These are phyloP conservation scores for Odontocolon sp. DNA, from an alignment of 2,888 invertebrate genomes.

Conservation along the genomic window DNA sequence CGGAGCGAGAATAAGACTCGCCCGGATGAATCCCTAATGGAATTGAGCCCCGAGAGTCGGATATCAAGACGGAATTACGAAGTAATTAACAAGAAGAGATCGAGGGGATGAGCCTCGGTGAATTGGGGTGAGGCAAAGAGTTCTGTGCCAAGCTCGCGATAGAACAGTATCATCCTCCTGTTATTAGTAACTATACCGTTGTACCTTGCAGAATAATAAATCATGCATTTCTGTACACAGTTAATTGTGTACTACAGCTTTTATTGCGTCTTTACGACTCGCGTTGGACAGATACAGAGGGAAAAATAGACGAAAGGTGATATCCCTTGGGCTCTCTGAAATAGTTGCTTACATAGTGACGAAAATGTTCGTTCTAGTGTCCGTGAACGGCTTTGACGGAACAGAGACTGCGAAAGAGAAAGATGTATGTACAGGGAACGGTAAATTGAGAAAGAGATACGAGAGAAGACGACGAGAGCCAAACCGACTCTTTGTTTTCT, in stretches of 20 bases:
- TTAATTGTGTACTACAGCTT: slow-evolving; percentile 20
- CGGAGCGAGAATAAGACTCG: slow-evolving; percentile 54
- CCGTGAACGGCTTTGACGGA: slow-evolving; percentile 20
- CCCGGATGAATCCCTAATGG: slow-evolving; percentile 54
- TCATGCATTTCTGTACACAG: slow-evolving; percentile 9
- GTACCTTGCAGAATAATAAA: slow-evolving; percentile 12
- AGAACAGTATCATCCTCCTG: slow-evolving; percentile 1
- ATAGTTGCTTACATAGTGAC: slow-evolving; percentile 38
- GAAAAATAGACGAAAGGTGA: neutral
- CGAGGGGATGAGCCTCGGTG: slow-evolving; percentile 37
- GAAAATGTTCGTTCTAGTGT: slow-evolving; percentile 16
- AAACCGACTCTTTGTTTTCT: slow-evolving; percentile 67
- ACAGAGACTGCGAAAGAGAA: slow-evolving; percentile 6
- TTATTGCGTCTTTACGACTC: neutral
- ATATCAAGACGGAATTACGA: slow-evolving; percentile 58
- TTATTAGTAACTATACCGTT: slow-evolving; percentile 12
- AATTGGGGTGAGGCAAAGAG: slow-evolving; percentile 21
- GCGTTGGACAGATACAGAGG: neutral
- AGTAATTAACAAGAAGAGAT: slow-evolving; percentile 55
- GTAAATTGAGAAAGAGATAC: slow-evolving; percentile 38
- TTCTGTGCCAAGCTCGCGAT: neutral
- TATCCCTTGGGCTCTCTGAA: slow-evolving; percentile 25
- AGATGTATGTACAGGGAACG: slow-evolving; percentile 30
- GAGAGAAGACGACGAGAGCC: slow-evolving; percentile 39
- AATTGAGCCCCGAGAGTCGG: slow-evolving; percentile 55